These are phyloP conservation scores for Molanna angustata DNA, from an alignment of 2,888 invertebrate species.

Conservation along the genomic window DNA sequence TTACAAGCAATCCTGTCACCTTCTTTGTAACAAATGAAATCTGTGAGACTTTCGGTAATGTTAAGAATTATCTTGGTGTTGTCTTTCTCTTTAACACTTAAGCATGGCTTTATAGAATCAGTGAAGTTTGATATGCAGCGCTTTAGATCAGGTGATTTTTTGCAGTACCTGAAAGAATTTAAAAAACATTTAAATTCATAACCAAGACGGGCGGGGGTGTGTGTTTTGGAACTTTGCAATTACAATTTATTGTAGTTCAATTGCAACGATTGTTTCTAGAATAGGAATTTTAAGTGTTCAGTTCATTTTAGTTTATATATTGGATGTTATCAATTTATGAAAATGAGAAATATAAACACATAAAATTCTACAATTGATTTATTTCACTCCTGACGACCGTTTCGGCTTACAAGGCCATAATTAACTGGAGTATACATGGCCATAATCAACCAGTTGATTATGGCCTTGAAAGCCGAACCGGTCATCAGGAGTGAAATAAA, in stretches of 20 bases:
- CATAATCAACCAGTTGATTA: no score
- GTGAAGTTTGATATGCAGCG: constrained; percentile 61
- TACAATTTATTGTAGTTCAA: neutral
- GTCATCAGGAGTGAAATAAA: no score
- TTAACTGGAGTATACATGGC: no score
- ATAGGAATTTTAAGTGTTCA: no score
- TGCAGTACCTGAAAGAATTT: constrained; percentile 59
- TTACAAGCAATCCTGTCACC: constrained; percentile 79
- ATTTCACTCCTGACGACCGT: no score
- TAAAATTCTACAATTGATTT: no score
- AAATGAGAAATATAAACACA: no score
- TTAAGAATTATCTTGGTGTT: constrained; percentile 62
- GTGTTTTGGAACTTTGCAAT: no score
- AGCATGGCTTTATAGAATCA: constrained; percentile 58
- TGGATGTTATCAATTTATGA: no score
- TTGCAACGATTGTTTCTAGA: neutral
- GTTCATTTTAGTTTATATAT: no score
- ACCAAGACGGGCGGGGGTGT: neutral
- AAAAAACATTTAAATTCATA: neutral
- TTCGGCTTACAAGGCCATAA: no score
- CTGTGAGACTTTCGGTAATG: constrained; percentile 65
- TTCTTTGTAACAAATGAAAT: constrained; percentile 76
- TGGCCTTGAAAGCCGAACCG: no score
- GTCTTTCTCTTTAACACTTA: constrained; percentile 59
- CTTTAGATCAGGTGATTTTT: constrained; percentile 58